phyloP scores from a whole-genome alignment of 2,888 invertebrate genomes.

The Caprella mutica region DNA sequence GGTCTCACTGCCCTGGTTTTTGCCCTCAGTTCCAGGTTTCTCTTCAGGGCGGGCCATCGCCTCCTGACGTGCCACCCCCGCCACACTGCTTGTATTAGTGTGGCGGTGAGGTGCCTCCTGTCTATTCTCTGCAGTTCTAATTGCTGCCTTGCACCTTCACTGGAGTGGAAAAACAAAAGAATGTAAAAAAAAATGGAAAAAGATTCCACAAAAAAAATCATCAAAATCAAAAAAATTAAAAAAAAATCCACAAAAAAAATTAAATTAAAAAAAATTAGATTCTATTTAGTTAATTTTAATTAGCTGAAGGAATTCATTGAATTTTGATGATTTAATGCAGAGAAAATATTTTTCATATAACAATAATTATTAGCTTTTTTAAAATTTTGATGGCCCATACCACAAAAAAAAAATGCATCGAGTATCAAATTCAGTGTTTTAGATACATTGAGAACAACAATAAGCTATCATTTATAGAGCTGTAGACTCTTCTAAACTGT shows the following conservation, averaged over 20 bases:
- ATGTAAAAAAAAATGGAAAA: constrained; percentile 12
- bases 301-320: no score
- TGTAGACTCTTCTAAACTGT: no score
- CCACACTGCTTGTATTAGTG: constrained; percentile 72
- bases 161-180: constrained; percentile 40
- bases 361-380: no score
- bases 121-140: constrained; percentile 68
- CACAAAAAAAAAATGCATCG: no score
- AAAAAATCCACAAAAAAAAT: not conserved
- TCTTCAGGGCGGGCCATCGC: constrained; percentile 52
- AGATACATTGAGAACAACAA: no score
- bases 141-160: constrained; percentile 83
- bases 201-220: not conserved
- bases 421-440: no score
- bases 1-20: constrained; percentile 45
- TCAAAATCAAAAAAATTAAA: constrained; percentile 1
- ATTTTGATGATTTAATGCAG: no score
- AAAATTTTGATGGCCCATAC: no score
- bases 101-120: constrained; percentile 65
- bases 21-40: constrained; percentile 38
- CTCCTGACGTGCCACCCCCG: constrained; percentile 61
- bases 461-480: no score
- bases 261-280: not conserved
- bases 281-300: not conserved
- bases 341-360: no score